Base-by-base conservation (phyloP, 2,113 vertebrate genomes). In the Corythaeola cristata region DNA sequence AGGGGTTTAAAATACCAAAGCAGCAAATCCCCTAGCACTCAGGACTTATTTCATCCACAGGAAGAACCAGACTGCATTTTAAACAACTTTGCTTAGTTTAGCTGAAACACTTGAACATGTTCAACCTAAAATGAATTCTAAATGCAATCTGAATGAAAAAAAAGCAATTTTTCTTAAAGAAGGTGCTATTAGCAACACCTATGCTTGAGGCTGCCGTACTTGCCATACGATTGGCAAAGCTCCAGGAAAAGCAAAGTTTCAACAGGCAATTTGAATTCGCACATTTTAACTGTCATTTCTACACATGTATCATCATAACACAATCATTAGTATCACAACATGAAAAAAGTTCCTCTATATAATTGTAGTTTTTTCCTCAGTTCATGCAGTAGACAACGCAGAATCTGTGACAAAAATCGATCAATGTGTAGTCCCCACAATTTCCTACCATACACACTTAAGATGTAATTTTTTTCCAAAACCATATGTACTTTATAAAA, bases 1-100 rank as follows among this genome's bases (percentile, higher is more conserved):
- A 93, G 84, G 86, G 86, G 80, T 85, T 97, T 97, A 97, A 96
- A 96, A 97, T 95, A 97, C 95, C 96, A 95, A 55, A 91, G 90
- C 77, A 92, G 74, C 87, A 96, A 97, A 97, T 96, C 94, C 69
- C 62, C 72, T 45, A 68, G 80, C 74, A 67, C 92, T 90, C 69
- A 62, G 66, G 69, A 66, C 66, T 89, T 84, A 55, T 11, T 97
- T 66, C 89, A 73, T 49, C 84, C 80, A 81, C 90, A 89, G 90
- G 67, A 91, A 90, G 45, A 89, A 93, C 84, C 30, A 68, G 41
- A 44, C 21, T 52, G 68, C 12, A 39, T 74, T 93, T 93, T 52
- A 86, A 88, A 86, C 4, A 19, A 88, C 50, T 83, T 55, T 60
- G 49, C 80, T 96, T 71, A 33, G 28, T 39, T 92, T 71, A 89